These are phyloP conservation scores for Hirundo rustica DNA, from an alignment of 2,797 vertebrate species.

Conservation along the genomic window DNA sequence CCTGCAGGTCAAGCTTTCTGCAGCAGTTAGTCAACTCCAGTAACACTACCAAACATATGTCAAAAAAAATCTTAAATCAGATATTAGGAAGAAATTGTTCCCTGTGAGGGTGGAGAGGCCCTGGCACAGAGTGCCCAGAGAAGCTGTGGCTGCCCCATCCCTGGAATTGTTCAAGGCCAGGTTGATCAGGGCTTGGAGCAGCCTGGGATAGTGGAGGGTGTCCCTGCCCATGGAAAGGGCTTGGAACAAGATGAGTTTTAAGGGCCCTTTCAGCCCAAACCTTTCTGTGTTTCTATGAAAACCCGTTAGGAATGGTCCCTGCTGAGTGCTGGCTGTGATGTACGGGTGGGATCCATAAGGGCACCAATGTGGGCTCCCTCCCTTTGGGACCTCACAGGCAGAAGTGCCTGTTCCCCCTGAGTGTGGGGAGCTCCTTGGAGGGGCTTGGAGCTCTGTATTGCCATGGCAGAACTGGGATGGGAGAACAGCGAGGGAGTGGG, in stretches of 20 bases:
- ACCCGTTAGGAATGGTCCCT: neutral
- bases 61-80: neutral
- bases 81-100: neutral
- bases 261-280: neutral
- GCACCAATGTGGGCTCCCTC: accelerated
- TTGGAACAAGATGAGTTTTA: neutral
- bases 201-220: neutral
- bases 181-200: neutral
- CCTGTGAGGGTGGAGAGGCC: neutral
- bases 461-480: neutral
- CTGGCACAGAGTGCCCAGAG: neutral
- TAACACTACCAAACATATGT: neutral
- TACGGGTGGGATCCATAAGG: neutral
- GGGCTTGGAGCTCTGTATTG: accelerated
- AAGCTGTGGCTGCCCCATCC: neutral
- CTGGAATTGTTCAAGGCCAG: neutral
- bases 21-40: neutral
- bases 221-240: neutral
- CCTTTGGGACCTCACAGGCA: neutral
- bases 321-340: neutral
- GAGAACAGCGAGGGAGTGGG: accelerated
- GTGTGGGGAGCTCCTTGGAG: neutral
- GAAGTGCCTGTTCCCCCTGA: neutral
- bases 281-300: neutral
- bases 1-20: neutral